Percentiles rank a stretch among this genome's conserved stretches.
Conservation (phyloP, 2,113 vertebrate genomes). For the Podilymbus podiceps region DNA sequence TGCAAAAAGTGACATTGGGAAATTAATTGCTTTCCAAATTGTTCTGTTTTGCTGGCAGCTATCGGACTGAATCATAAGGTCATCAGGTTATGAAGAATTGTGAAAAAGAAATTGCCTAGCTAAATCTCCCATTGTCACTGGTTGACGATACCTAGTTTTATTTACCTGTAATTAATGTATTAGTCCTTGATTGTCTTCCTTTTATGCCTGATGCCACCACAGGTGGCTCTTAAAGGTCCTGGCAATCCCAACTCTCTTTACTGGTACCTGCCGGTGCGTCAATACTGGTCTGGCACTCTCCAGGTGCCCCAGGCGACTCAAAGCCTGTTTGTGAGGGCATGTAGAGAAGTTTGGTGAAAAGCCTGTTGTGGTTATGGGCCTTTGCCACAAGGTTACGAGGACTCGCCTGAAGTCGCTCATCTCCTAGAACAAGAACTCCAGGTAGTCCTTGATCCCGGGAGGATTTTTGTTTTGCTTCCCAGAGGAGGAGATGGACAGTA, state of each 20-base stretch:
- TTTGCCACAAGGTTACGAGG: not conserved
- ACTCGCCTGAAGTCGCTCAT: not conserved
- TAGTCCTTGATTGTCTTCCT: not conserved
- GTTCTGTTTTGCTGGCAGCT: not conserved
- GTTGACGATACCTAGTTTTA: not conserved
- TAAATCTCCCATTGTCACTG: not conserved
- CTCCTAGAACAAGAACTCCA: not conserved
- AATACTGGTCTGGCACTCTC: not conserved
- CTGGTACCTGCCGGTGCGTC: not conserved
- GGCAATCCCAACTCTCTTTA: not conserved
- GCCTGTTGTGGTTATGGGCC: not conserved
- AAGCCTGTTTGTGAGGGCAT: not conserved
- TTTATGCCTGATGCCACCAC: not conserved
- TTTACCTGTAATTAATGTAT: not conserved
- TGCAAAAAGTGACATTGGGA: not conserved
- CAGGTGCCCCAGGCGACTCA: accelerated
- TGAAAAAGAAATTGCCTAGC: not conserved
- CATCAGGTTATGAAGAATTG: not conserved
- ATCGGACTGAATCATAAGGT: not conserved
- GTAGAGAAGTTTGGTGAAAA: not conserved
- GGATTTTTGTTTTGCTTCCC: not conserved
- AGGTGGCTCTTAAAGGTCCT: not conserved
- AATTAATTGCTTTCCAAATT: not conserved
- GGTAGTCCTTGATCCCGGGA: not conserved
- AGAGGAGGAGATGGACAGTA: not conserved